These are phyloP conservation scores for Serilophus lunatus DNA, from an alignment of 2,113 vertebrate species.

Conservation along the genomic window DNA sequence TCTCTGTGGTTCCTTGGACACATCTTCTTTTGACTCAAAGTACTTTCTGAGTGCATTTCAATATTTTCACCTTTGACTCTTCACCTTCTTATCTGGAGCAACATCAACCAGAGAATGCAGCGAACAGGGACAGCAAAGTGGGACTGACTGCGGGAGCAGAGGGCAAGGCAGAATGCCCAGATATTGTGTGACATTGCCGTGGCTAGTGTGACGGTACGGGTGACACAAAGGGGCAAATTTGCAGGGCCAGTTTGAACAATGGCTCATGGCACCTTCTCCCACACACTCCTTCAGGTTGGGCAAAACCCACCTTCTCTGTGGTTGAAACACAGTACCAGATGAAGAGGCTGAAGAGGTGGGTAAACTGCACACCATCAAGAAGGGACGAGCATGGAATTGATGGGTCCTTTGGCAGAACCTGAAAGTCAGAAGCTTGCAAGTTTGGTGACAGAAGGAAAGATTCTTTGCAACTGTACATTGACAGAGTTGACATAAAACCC, in stretches of 20 bases:
- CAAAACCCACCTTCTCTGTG: neutral
- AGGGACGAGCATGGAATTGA: accelerated
- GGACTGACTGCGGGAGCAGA: neutral
- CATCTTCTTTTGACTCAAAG: neutral
- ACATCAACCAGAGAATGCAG: neutral
- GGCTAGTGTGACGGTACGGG: neutral
- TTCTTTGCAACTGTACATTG: neutral
- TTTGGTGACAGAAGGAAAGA: neutral
- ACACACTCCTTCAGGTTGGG: too few relatives aligned
- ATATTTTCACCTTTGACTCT: neutral
- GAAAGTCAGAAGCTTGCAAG: neutral
- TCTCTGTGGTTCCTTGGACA: neutral
- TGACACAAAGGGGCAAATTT: neutral
- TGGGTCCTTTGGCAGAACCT: accelerated
- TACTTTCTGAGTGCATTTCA: neutral
- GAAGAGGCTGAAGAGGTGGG: neutral
- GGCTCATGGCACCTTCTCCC: neutral
- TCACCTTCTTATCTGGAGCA: neutral
- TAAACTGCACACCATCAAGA: neutral
- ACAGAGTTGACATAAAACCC: neutral
- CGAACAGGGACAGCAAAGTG: neutral
- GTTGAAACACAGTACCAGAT: neutral
- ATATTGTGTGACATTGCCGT: neutral
- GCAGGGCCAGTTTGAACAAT: neutral
- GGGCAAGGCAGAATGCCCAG: neutral